These are phyloP conservation scores for Tipula confusa DNA, from an alignment of 2,888 invertebrate genomes.

Conservation along the genomic window DNA sequence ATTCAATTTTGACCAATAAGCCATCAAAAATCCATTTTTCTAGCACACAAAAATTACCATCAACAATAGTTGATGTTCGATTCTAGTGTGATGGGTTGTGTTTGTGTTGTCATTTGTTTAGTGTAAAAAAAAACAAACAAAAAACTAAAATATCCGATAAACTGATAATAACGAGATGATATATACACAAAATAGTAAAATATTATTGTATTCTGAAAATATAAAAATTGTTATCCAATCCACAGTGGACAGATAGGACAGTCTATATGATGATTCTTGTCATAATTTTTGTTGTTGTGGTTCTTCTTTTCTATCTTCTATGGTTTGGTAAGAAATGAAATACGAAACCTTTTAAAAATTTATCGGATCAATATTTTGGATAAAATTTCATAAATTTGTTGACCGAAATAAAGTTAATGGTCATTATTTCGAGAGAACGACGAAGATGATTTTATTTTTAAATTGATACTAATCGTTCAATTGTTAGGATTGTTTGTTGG, in stretches of 20 bases:
- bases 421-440: neutral
- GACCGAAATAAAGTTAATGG: neutral
- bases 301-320: no score
- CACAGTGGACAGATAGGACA: neutral
- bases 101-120: neutral
- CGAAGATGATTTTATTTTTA: neutral
- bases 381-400: neutral
- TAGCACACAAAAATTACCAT: neutral
- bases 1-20: conserved; percentile 7
- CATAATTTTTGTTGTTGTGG: neutral
- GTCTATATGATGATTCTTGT: neutral
- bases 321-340: neutral
- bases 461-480: conserved; percentile 20
- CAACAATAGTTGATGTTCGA: neutral
- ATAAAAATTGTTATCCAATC: neutral
- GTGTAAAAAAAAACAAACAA: no score
- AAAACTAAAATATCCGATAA: neutral
- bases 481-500: neutral
- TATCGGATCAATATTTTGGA: neutral
- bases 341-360: neutral
- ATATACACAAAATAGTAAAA: neutral
- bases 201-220: neutral
- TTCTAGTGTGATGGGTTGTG: neutral
- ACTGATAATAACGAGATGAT: neutral
- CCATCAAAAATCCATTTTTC: conserved; percentile 12